Conservation (phyloP, 2,797 vertebrate genomes). For the Dromococcyx pavoninus region DNA sequence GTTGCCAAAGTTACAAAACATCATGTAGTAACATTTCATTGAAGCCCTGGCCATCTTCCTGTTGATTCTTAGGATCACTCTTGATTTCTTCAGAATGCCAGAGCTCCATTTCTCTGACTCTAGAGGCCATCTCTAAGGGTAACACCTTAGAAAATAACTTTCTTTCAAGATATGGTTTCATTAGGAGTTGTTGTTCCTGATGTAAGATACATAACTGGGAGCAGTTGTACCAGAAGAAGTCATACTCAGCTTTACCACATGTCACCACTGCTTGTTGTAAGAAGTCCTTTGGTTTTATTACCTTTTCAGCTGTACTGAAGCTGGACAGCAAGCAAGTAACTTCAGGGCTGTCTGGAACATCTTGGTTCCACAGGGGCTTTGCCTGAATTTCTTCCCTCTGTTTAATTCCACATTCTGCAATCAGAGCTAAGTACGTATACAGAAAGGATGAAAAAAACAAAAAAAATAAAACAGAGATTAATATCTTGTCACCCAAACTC, state of each 20-base stretch:
- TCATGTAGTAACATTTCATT: not conserved
- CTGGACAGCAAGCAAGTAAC: not conserved
- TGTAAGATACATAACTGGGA: fast-evolving
- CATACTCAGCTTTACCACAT: not conserved
- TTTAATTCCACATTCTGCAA: not conserved
- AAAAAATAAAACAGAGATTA: not conserved
- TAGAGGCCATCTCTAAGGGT: not conserved
- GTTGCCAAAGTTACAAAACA: not conserved
- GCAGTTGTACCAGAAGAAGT: not conserved
- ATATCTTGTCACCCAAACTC: not conserved
- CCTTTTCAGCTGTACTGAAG: not conserved
- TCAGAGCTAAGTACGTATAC: not conserved
- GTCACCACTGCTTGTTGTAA: not conserved
- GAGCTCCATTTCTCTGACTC: not conserved
- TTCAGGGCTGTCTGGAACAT: not conserved
- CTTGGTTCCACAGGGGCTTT: not conserved
- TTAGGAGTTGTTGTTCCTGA: not conserved
- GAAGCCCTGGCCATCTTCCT: not conserved
- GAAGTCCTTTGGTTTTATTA: not conserved
- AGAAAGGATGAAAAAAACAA: not conserved
- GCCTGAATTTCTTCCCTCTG: not conserved
- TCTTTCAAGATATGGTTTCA: not conserved
- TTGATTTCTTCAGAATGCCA: not conserved
- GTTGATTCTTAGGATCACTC: not conserved
- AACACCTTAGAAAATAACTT: not conserved